Percentiles rank a stretch among this genome's conserved stretches.
These are phyloP conservation scores for Gymnodraco acuticeps DNA, from an alignment of 2,797 vertebrate genomes.

Conservation along the genomic window DNA sequence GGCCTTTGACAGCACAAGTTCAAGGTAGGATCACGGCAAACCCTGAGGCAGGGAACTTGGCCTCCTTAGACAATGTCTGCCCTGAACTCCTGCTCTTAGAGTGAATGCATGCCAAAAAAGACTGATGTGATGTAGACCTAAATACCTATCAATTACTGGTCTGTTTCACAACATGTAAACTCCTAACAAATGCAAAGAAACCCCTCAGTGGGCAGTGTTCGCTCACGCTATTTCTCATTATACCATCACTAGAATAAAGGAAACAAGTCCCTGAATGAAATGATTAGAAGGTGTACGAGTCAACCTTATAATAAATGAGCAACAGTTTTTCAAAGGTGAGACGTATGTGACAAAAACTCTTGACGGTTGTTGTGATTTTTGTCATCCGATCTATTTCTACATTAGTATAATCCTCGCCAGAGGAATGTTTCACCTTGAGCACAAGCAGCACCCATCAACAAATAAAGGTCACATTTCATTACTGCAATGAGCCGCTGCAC, in stretches of 20 bases:
- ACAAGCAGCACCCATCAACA: slow-evolving; percentile 53
- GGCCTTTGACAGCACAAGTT: slow-evolving; percentile 83
- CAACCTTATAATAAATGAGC: neutral
- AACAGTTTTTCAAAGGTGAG: neutral
- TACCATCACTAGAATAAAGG: neutral
- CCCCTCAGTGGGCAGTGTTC: neutral
- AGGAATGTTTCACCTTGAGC: slow-evolving; percentile 51
- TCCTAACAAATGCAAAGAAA: slow-evolving; percentile 20
- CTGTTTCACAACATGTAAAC: slow-evolving; percentile 45
- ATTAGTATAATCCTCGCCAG: slow-evolving; percentile 43
- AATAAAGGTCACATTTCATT: slow-evolving; percentile 61
- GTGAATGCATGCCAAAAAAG: slow-evolving; percentile 52
- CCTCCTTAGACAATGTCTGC: slow-evolving; percentile 66
- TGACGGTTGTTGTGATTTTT: slow-evolving; percentile 17
- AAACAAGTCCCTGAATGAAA: neutral
- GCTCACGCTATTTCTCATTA: slow-evolving; percentile 4
- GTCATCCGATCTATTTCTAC: slow-evolving; percentile 27
- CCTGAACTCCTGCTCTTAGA: slow-evolving; percentile 54
- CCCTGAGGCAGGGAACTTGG: slow-evolving; percentile 73
- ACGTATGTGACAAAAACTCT: slow-evolving; percentile 14
- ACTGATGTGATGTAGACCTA: slow-evolving; percentile 53
- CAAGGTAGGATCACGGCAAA: slow-evolving; percentile 80
- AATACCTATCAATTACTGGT: slow-evolving; percentile 57
- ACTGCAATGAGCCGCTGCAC: slow-evolving; percentile 25
- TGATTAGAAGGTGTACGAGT: neutral